Evolutionary conservation across 2,888 invertebrate genomes (phyloP).

Genomic region (Barypeithes pellucidus): DNA sequence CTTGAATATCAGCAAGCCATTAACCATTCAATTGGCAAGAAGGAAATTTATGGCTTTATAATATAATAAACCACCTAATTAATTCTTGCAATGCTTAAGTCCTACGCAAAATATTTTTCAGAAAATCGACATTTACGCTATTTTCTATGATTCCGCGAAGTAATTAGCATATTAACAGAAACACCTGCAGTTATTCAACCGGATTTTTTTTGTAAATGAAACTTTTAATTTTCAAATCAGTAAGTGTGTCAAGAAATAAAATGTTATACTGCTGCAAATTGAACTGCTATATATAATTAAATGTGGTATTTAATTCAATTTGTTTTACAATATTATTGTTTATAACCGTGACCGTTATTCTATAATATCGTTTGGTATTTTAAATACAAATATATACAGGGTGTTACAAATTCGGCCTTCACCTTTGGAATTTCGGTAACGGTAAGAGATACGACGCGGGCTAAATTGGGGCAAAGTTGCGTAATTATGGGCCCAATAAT

Average conservation of each 20-base stretch:
- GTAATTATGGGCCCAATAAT: too few relatives aligned
- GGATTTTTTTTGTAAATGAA: slow-evolving; percentile 46
- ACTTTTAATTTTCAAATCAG: slow-evolving; percentile 33
- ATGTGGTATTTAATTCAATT: slow-evolving; percentile 15
- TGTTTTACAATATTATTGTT: slow-evolving; percentile 9
- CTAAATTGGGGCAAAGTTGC: too few relatives aligned
- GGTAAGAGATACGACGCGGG: too few relatives aligned
- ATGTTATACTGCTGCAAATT: slow-evolving; percentile 4
- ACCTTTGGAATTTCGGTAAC: too few relatives aligned
- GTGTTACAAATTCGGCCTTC: too few relatives aligned
- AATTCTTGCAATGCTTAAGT: slow-evolving; percentile 13
- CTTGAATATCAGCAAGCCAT: slow-evolving; percentile 21
- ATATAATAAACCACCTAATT: slow-evolving; percentile 22
- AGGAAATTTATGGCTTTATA: slow-evolving; percentile 16
- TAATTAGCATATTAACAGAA: slow-evolving; percentile 59
- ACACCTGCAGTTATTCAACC: slow-evolving; percentile 59
- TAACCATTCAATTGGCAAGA: slow-evolving; percentile 25
- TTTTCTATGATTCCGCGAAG: slow-evolving; percentile 51
- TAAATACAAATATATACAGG: too few relatives aligned
- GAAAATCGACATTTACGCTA: slow-evolving; percentile 18
- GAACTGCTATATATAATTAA: slow-evolving; percentile 14
- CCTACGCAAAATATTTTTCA: slow-evolving; percentile 23
- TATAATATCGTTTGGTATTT: background rate
- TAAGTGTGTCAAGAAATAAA: slow-evolving; percentile 34
- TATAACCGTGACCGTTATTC: background rate